These are phyloP conservation scores for Parasteatoda lunata DNA, from an alignment of 2,888 invertebrate species.

Conservation along the genomic window DNA sequence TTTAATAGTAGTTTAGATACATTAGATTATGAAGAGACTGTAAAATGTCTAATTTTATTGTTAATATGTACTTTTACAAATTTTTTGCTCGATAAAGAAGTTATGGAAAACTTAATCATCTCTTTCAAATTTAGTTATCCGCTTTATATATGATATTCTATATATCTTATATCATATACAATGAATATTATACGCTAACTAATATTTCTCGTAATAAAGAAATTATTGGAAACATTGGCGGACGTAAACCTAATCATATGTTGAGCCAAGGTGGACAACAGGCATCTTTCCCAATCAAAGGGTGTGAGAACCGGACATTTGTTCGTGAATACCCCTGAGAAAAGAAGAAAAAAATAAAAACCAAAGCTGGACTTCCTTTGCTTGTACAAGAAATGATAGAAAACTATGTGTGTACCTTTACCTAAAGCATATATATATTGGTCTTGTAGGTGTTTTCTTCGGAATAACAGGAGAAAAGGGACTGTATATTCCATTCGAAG, in stretches of 20 bases:
- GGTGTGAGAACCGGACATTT: conserved; percentile 41
- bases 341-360: conserved; percentile 26
- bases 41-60: no score
- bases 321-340: conserved; percentile 3
- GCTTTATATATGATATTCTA: no score
- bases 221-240: neutral
- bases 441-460: neutral
- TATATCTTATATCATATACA: no score
- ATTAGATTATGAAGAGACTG: no score
- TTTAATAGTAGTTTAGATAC: no score
- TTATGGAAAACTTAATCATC: no score
- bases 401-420: conserved; percentile 10
- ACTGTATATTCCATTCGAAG: neutral
- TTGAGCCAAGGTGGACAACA: neutral
- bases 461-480: neutral
- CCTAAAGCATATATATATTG: conserved; percentile 22
- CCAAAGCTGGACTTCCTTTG: conserved; percentile 7
- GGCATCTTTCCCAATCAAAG: neutral
- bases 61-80: no score
- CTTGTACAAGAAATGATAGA: conserved; percentile 17
- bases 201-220: no score
- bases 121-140: no score
- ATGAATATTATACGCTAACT: no score
- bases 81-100: no score
- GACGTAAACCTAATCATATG: neutral